These are phyloP conservation scores for Rostratula benghalensis DNA, from an alignment of 2,113 vertebrate species.

Conservation along the genomic window DNA sequence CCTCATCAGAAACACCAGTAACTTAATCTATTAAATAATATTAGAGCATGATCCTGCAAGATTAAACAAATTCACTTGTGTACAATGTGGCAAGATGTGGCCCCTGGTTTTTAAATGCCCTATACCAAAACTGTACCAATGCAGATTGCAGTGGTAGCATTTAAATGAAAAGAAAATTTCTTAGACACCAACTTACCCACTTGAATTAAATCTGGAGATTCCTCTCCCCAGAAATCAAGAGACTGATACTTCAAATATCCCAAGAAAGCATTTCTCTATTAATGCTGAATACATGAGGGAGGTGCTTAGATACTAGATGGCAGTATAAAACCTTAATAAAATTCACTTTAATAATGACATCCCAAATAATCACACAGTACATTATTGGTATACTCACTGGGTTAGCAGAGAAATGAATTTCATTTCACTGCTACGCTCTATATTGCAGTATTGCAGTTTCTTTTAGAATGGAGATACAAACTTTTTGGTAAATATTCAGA, in stretches of 20 bases:
- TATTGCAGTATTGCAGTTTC: background rate
- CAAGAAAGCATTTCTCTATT: background rate
- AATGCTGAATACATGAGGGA: background rate
- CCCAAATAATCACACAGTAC: background rate
- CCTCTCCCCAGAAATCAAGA: background rate
- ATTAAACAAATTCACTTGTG: background rate
- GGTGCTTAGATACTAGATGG: slow-evolving; percentile 46
- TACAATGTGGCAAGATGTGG: background rate
- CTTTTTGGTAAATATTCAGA: background rate
- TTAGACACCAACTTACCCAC: background rate
- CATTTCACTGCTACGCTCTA: background rate
- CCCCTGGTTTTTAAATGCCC: background rate
- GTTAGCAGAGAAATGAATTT: slow-evolving; percentile 11
- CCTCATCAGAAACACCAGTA: background rate
- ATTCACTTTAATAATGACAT: slow-evolving; percentile 6
- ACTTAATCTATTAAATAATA: background rate
- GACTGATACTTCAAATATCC: background rate
- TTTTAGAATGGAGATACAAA: background rate
- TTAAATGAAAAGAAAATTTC: background rate
- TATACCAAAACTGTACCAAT: background rate
- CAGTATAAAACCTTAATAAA: slow-evolving; percentile 47
- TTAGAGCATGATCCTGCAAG: background rate
- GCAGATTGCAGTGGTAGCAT: background rate
- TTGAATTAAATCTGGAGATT: background rate
- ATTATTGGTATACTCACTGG: background rate